Percentiles rank a stretch among this genome's conserved stretches.
phyloP scores from a whole-genome alignment of 2,888 invertebrate genomes.

The Dusona sp. region DNA sequence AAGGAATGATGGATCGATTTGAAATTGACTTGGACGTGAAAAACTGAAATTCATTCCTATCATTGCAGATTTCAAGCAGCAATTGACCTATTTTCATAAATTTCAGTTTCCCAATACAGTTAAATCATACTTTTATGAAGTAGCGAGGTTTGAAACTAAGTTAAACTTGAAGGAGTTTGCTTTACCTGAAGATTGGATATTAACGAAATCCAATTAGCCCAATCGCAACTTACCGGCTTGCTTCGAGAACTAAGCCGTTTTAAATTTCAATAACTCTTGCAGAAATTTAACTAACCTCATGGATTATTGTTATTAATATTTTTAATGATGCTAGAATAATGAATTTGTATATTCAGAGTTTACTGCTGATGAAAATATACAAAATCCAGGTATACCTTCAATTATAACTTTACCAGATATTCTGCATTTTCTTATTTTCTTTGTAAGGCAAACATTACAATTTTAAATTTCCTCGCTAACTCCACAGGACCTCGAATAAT shows the following conservation, averaged over 20 bases:
- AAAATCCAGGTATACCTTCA: neutral
- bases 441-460: too few relatives aligned
- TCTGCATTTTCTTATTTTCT: conserved; percentile 9
- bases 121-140: neutral
- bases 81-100: neutral
- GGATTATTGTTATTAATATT: neutral
- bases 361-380: neutral
- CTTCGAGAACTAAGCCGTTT: neutral
- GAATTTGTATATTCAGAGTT: too few relatives aligned
- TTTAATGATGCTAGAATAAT: neutral
- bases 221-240: neutral
- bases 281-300: neutral
- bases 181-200: neutral
- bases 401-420: neutral
- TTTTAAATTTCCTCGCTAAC: too few relatives aligned
- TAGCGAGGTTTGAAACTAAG: neutral
- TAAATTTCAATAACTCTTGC: neutral
- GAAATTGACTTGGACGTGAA: neutral
- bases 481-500: too few relatives aligned
- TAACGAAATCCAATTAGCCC: neutral
- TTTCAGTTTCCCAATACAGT: neutral
- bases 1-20: conserved; percentile 22
- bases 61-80: neutral
- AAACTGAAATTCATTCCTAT: neutral
- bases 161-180: neutral